Evolutionary conservation across 2,888 invertebrate genomes (phyloP).

Genomic region (Cylindroiulus punctatus): DNA sequence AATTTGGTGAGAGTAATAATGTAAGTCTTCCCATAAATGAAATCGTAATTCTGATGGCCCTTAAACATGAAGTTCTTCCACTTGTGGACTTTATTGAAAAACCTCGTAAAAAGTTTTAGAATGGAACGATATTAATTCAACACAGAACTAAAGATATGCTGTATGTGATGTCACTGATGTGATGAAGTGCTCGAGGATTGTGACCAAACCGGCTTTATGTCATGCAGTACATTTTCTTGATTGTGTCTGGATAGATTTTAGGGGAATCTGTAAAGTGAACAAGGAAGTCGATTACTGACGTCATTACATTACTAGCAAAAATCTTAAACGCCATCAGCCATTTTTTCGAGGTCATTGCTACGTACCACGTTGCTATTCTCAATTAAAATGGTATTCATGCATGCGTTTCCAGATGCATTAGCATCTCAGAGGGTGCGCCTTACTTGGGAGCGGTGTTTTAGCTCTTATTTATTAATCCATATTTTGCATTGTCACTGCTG

Average conservation of each 20-base stretch:
- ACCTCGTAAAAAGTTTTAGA: too few relatives aligned
- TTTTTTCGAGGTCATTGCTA: conserved; percentile 36
- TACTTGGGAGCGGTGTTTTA: not conserved
- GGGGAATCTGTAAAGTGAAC: not conserved
- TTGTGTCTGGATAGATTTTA: not conserved
- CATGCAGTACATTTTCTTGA: not conserved
- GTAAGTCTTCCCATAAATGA: too few relatives aligned
- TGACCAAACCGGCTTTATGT: too few relatives aligned
- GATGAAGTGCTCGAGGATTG: too few relatives aligned
- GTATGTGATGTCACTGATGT: not conserved
- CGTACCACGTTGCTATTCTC: not conserved
- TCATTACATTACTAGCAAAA: not conserved
- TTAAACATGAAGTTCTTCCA: too few relatives aligned
- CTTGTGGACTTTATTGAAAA: too few relatives aligned
- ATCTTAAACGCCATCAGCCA: not conserved
- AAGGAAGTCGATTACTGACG: not conserved
- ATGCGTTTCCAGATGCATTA: not conserved
- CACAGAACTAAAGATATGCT: too few relatives aligned
- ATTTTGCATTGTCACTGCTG: not conserved
- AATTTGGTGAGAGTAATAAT: too few relatives aligned
- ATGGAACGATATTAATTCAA: too few relatives aligned
- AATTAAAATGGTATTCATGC: conserved; percentile 37
- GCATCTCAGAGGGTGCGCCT: not conserved
- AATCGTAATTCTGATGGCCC: too few relatives aligned
- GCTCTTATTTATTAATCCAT: not conserved